Base-by-base conservation (phyloP, 2,113 vertebrate species). In the Emydocephalus ijimae region DNA sequence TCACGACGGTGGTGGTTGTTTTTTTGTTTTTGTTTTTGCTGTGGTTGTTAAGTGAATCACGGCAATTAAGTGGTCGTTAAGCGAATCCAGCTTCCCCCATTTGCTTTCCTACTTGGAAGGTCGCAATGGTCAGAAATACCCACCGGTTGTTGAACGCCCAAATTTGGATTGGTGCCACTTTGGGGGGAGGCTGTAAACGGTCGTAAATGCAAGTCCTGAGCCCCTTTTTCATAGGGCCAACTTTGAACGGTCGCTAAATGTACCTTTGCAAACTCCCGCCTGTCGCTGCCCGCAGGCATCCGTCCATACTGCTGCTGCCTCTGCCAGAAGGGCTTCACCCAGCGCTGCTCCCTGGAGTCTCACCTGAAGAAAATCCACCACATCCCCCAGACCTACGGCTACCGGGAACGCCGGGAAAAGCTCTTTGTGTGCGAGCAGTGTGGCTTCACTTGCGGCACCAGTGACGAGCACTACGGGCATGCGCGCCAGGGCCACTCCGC, bases 391-490 rank as follows among this genome's bases (percentile, higher is more conserved):
- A 97, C 98, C 95, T 99, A 98, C 0, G 98, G 98, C 24, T 99
- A 99, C 91, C 98, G 98, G 0, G 98, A 99, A 95, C 98, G 98
- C 34, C 98, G 98, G 23, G 98, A 98, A 95, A 99, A 99, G 96
- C 98, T 99, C 94, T 98, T 98, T 5, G 98, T 99, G 45, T 99
- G 98, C 9, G 98, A 99, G 93, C 98, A 98, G 54, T 99, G 98
- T 0, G 98, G 98, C 89, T 99, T 97, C 95, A 99, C 98, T 20
- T 98, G 98, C 24, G 96, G 95, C 0, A 96, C 97, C 1, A 98
- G 98, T 0, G 98, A 99, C 0, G 96, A 98, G 24, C 99, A 98
- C 45, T 97, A 97, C 20, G 95, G 98, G 34, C 98, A 99, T 59
- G 91, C 98, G 39, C 95, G 97, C 1, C 96, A 97, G 93, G 95